Base-by-base conservation (phyloP, 2,113 vertebrate species). In the Peromyscus leucopus region DNA sequence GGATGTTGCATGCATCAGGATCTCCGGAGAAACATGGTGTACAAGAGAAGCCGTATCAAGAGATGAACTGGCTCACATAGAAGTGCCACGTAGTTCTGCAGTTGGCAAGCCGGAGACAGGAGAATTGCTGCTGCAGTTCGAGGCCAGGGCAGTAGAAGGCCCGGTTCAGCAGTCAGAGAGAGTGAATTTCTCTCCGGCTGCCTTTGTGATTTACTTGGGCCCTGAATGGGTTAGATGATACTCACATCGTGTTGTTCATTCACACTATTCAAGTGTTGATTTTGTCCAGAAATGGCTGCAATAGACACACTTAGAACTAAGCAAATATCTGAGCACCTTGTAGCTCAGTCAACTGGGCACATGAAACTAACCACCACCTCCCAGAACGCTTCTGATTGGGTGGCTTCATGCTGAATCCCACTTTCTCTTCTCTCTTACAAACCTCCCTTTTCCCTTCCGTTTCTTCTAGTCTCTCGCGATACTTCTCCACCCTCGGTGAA, bases 1-100 rank as follows among this genome's bases (percentile, higher is more conserved):
- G 8, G 15, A 11, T 9, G n/a, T 6, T n/a, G 1, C 51, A 5
- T 65, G 33, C 2, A 2, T 63, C 26, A 17, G 21, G 28, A 19
- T 69, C 36, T 12, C 46, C 17, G 3, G 33, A 65, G 85, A 74
- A 92, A 24, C 74, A 88, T 0, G 6, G 31, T 31, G 19, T 51
- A 51, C 65, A 46, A 31, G n/a, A 61, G 82, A 2, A 19, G 39
- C 83, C 12, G 28, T 15, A 15, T 69, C 65, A 69, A 51, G 46
- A 55, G 85, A 55, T 24, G 71, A 33, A 61, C 5, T 1, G 36
- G n/a, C 16, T 42, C n/a, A 42, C 9, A 12, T 46, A 31, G n/a
- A 46, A 10, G 51, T 33, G 4, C 51, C n/a, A 26, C 4, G 8
- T 72, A 7, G 13, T 6, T 59, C 51, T 74, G 48, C 22, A 72